phyloP scores from a whole-genome alignment of 2,888 invertebrate genomes.

The Cosmorhoe ocellata region DNA sequence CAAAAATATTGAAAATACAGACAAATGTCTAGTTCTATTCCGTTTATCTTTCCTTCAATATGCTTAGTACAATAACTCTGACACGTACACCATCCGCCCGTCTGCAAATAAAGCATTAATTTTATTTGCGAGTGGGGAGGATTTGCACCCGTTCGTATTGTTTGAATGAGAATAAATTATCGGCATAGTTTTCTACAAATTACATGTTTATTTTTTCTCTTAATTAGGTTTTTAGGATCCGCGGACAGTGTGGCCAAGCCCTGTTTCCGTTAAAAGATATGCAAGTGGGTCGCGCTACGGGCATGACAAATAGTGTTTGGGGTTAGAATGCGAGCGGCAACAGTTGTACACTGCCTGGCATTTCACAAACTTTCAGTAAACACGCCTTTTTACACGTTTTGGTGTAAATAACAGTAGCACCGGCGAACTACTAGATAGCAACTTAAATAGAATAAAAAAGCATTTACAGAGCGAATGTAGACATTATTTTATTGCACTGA shows the following conservation, averaged over 20 bases:
- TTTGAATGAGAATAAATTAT: no score
- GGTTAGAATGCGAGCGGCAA: slow-evolving; percentile 27
- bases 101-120: no score
- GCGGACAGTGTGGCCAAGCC: slow-evolving; percentile 1
- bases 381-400: slow-evolving; percentile 19
- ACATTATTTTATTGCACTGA: slow-evolving; percentile 5
- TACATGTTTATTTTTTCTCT: no score
- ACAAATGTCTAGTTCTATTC: no score
- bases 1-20: no score
- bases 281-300: slow-evolving; percentile 42
- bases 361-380: slow-evolving; percentile 27
- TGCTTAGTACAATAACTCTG: no score
- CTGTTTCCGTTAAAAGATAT: slow-evolving; percentile 36
- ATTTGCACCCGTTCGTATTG: no score
- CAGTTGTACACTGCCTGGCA: slow-evolving; percentile 25
- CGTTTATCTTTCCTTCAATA: no score
- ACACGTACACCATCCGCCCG: no score
- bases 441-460: slow-evolving; percentile 16
- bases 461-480: background rate
- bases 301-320: slow-evolving; percentile 45
- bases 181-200: no score
- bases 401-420: slow-evolving; percentile 10
- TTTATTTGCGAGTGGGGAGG: no score
- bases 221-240: no score
- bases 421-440: slow-evolving; percentile 17